These are phyloP conservation scores for Elanus axillaris DNA, from an alignment of 2,113 vertebrate species.

Conservation along the genomic window DNA sequence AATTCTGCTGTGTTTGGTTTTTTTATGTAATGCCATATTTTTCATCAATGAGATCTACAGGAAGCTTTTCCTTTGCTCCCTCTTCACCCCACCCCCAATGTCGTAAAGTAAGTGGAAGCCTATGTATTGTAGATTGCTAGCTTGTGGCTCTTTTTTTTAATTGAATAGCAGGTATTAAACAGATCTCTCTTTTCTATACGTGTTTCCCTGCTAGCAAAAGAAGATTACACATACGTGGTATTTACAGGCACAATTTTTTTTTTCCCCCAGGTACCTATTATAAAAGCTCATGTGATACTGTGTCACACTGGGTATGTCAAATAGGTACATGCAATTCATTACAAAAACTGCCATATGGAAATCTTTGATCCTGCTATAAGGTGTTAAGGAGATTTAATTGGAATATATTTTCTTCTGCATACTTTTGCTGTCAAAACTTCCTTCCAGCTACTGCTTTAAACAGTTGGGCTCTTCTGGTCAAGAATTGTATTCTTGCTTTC, in stretches of 20 bases:
- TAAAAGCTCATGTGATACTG: background rate
- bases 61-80: background rate
- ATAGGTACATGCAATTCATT: background rate
- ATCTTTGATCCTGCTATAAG: background rate
- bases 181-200: background rate
- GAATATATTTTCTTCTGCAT: background rate
- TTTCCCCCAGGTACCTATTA: background rate
- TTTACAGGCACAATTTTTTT: background rate
- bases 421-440: background rate
- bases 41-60: background rate
- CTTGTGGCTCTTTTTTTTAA: background rate
- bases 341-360: background rate
- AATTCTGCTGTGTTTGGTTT: background rate
- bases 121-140: background rate
- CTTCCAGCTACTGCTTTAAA: background rate
- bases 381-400: background rate
- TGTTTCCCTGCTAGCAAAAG: background rate
- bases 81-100: accelerated
- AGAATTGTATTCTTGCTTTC: background rate
- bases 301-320: background rate
- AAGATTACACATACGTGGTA: background rate
- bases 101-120: background rate
- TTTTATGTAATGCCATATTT: background rate
- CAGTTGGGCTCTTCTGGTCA: background rate
- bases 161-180: background rate